Evolutionary conservation across 2,888 invertebrate genomes (phyloP), one percentile per base, ranked within the genome.

Genomic region (Pseudanteris insignis): DNA sequence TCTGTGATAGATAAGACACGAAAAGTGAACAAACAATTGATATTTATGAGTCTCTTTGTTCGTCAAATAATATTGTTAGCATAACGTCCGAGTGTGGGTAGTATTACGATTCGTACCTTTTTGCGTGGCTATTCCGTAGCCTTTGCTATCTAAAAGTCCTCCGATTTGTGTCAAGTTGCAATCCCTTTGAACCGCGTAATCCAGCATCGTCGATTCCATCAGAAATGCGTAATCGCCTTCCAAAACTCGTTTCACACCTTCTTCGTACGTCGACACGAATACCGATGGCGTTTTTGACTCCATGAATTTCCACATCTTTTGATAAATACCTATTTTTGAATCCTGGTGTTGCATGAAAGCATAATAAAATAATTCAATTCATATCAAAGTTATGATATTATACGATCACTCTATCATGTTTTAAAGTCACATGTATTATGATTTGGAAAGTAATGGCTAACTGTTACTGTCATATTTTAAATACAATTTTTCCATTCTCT

Each of bases 141-240:
- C 94, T 75, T 90, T 90, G 43, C 88, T 88, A 72, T 91, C 91
- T 14, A 91, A 81, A 15, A 89, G 83, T 0, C 96, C 96, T 0
- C 96, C 97, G 47, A 98, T 92, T 83, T 97, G 96, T n/a, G 96
- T 97, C 40, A 98, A 83, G 76, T 97, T 96, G 76, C 97, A 98
- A 77, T 97, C 92, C 34, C 96, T 83, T 81, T 94, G 92, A n/a
- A 94, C 93, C 4, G 90, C 88, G 75, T 96, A 99, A 80, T 99
- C 98, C 59, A 98, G 82, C 90, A 96, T 96, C 0, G 97, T 95
- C 0, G 96, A 96, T 82, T 99, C 98, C 93, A 97, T 96, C 10
- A 99, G 85, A 77, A 96, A 99, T 0, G 98, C 98, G 80, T 97
- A 99, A 80, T 96, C 91, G 0, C 92, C 95, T 44, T 87, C 86